Base-by-base conservation (phyloP, 2,888 invertebrate genomes). In the Phoronis australis region DNA sequence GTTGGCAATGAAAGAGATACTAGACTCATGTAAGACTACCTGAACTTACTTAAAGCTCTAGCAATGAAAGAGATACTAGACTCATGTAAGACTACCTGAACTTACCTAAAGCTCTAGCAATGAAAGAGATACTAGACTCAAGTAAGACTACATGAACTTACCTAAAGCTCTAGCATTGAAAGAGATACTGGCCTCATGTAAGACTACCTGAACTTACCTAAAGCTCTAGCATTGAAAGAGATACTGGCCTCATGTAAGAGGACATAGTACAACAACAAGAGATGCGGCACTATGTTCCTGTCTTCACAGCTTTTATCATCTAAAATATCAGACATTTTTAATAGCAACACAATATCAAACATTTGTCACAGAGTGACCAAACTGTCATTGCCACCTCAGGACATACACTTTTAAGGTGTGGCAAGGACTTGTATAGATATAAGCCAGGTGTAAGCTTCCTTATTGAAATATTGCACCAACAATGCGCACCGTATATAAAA, bases 241-340 rank as follows among this genome's bases (percentile, higher is more conserved):
- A 94, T 82, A 0, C 88, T 87, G 73, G 95, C 95, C 78, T 96
- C 94, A 76, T 95, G 96, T 23, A 92, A 79, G 31, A 96, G 80
- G 6, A 96, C 80, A 74, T 96, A 97, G 75, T 95, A 96, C 31
- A 96, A 81, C 37, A 96, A 81, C 9, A 96, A 79, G 26, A 96
- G 79, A 71, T 96, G 95, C 0, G 94, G 87, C 0, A 92, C 88
- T 45, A 93, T 79, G 43, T 44, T 49, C 25, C 42, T 51, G n/a
- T 39, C 18, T 25, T 24, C 25, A 42, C 41, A 21, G 20, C 41
- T 35, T 31, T 38, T 45, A 37, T 37, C 40, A 6, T 42, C 40
- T 23, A 47, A 43, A 5, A 31, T 42, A 25, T 44, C 39, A 2
- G 38, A 18, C 2, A 4, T 18, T 12, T 37, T 25, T 24, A 1